Conservation (phyloP, 2,113 vertebrate species). For the Meles meles region DNA sequence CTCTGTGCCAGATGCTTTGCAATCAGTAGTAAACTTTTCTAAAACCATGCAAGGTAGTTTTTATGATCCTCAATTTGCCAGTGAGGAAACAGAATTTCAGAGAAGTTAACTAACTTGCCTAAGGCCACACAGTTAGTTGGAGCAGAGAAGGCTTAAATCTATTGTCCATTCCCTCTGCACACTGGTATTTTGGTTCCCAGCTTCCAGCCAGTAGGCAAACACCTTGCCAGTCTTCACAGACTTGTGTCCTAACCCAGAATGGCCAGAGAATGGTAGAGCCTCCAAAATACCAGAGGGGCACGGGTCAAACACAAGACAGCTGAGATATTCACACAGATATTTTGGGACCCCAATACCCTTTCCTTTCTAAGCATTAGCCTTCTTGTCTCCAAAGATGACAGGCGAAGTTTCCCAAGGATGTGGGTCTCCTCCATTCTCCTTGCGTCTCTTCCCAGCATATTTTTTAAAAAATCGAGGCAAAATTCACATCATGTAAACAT, state of each 20-base stretch:
- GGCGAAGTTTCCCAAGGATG: not conserved
- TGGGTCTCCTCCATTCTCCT: not conserved
- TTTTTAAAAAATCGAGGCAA: not conserved
- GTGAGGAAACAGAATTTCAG: conserved; percentile 24
- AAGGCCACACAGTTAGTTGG: not conserved
- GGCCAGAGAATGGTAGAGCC: not conserved
- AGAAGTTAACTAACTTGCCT: not conserved
- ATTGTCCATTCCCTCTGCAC: too few species aligned
- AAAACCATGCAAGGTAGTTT: not conserved
- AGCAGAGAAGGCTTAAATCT: not conserved
- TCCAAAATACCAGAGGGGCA: not conserved
- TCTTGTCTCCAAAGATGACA: not conserved
- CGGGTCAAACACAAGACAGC: not conserved
- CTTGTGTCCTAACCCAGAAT: not conserved
- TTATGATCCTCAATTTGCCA: conserved; percentile 5
- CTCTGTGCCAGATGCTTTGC: not conserved
- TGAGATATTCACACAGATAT: not conserved
- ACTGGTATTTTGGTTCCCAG: not conserved
- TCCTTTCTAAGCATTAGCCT: not conserved
- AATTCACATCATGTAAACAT: not conserved
- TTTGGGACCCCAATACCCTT: not conserved
- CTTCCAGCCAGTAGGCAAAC: not conserved
- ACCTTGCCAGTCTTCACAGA: not conserved
- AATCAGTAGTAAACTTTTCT: not conserved
- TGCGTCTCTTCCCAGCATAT: not conserved